Base-by-base conservation (phyloP, 1,140 invertebrate genomes). In the Trichogramma pretiosum region DNA sequence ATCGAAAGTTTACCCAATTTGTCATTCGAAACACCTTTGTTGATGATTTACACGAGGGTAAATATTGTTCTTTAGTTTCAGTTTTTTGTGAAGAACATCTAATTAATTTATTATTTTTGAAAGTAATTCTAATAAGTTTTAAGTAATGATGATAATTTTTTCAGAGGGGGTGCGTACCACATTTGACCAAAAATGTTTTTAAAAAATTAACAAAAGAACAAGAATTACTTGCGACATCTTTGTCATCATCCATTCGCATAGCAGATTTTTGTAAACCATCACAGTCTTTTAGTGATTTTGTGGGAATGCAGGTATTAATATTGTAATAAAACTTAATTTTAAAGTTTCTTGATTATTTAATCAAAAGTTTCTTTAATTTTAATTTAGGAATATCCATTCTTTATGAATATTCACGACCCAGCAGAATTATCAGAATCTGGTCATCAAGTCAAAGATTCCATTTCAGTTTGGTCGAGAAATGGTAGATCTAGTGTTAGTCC, bases 381-480 rank as follows among this genome's bases (percentile, higher is more conserved):
- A 51, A 64, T 68, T 45, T 45, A 81, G 68, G 77, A 82, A 39
- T 76, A 76, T 56, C 60, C 78, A 3, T 74, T 76, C 3, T 77
- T 81, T 50, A 56, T 82, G 34, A 75, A 78, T 3, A 56, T 85
- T 18, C 79, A 84, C 61, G 84, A 87, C 70, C 76, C 82, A 19
- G 75, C 74, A 16, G 66, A 73, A 56, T 44, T 59, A n/a, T 78
- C 76, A 0, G 77, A 75, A 26, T 53, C 67, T 23, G 85, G 85
- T 7, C 80, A 81, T 56, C 82, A 87, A 67, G 77, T 82, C 46
- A 74, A 77, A 24, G 63, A 78, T 49, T 73, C 77, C 43, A 70
- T 85, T 19, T 79, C 85, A 2, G 51, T 91, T 19, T 90, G 84
- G 78, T 77, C 80, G 1, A 81, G 79, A 59, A 73, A 75, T 54